phyloP scores from a whole-genome alignment of 2,113 vertebrate species.

The Corydoras sp. region DNA sequence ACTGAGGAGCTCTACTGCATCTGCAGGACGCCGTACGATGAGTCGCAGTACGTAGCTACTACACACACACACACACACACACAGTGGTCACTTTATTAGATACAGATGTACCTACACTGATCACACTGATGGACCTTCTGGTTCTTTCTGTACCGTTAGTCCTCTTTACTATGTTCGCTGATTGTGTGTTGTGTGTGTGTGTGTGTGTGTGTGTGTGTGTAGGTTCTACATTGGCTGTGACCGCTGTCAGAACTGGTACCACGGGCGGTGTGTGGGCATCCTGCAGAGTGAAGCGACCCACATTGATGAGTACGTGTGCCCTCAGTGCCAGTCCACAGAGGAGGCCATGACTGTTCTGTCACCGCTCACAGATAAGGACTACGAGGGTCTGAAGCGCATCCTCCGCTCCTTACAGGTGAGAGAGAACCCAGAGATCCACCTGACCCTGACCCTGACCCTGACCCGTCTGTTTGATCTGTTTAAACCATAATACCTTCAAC shows the following conservation, averaged over 20 bases:
- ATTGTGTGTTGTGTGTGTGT: constrained; percentile 8
- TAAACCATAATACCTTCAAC: too few relatives aligned
- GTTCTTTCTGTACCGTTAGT: too few relatives aligned
- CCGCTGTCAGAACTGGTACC: constrained; percentile 99
- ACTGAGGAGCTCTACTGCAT: constrained; percentile 80
- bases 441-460: too few relatives aligned
- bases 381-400: constrained; percentile 89
- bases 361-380: constrained; percentile 92
- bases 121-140: too few relatives aligned
- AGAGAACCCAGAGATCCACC: too few relatives aligned
- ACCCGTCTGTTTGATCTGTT: too few relatives aligned
- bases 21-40: constrained; percentile 69
- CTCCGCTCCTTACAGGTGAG: constrained; percentile 88
- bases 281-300: constrained; percentile 95
- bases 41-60: constrained; percentile 58
- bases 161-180: too few relatives aligned
- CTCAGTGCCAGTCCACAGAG: constrained; percentile 95
- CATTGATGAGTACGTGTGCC: constrained; percentile 96
- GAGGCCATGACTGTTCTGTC: constrained; percentile 98
- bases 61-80: constrained; percentile 11
- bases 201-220: constrained; percentile 20
- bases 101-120: too few relatives aligned
- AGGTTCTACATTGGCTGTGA: constrained; percentile 99
- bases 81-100: too few relatives aligned
- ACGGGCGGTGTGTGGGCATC: constrained; percentile 96